phyloP scores from a whole-genome alignment of 2,113 vertebrate species.

The Notothenia rossii region DNA sequence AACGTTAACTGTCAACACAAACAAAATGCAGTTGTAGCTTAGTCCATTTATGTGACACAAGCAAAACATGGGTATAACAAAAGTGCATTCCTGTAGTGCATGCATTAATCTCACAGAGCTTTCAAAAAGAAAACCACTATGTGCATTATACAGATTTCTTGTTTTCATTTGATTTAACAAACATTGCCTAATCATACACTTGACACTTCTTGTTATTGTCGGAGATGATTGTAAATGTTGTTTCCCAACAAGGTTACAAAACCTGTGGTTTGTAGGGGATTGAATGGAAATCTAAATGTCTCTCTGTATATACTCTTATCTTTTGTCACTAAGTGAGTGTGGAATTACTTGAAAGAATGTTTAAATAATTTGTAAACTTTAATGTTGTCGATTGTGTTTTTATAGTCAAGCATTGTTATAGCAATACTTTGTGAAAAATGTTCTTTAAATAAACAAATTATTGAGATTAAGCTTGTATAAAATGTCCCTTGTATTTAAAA shows the following conservation, averaged over 20 bases:
- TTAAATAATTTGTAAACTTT: neutral
- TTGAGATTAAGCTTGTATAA: slow-evolving; percentile 12
- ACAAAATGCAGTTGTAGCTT: too few species aligned
- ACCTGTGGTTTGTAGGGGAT: slow-evolving; percentile 61
- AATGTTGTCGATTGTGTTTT: neutral
- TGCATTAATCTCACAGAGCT: neutral
- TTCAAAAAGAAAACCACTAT: neutral
- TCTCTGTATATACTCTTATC: slow-evolving; percentile 22
- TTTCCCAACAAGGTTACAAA: slow-evolving; percentile 73
- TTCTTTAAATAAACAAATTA: slow-evolving; percentile 36
- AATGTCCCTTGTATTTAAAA: neutral
- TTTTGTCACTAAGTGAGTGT: slow-evolving; percentile 1
- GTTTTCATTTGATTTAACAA: slow-evolving; percentile 27
- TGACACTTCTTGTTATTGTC: slow-evolving; percentile 47
- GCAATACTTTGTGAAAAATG: slow-evolving; percentile 4
- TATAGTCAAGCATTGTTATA: neutral
- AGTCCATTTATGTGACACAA: too few species aligned
- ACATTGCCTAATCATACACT: slow-evolving; percentile 51
- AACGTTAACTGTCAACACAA: too few species aligned
- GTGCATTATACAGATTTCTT: neutral
- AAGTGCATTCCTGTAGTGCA: too few species aligned
- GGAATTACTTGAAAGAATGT: slow-evolving; percentile 49
- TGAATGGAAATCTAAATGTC: slow-evolving; percentile 42
- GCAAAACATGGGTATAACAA: too few species aligned
- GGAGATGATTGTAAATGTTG: slow-evolving; percentile 56